Evolutionary conservation across 1,140 invertebrate genomes (phyloP), one percentile per base, ranked within the genome.

Genomic region (Lamellibrachia luymesi): DNA sequence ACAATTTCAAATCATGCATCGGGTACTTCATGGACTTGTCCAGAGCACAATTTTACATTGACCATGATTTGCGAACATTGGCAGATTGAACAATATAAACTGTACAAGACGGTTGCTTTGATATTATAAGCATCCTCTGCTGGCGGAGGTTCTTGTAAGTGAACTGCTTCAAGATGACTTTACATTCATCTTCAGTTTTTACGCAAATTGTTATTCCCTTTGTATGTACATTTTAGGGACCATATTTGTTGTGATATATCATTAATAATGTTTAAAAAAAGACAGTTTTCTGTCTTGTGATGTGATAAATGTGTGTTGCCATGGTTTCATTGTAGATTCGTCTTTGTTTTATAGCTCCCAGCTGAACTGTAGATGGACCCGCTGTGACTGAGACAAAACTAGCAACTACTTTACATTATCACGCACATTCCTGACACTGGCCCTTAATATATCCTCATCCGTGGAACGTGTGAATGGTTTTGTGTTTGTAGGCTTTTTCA

Each of bases 21-120:
- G 25, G 64, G 8, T 80, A 80, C 64, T 80, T 17, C 17, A 22
- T 80, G 64, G 4, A 80, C 64, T 80, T 80, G 64, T 80, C 64
- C 64, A 80, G 64, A 80, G 64, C 64, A 80, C 64, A 80, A 80
- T 80, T 80, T 80, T 80, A 80, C 64, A 80, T 80, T 80, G 64
- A 80, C 64, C 13, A 22, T 80, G 64, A 80, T 80, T 80, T 80
- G 7, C 17, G 13, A 80, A 80, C 64, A 22, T 80, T 80, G 64
- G 64, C 64, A 80, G 64, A 80, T 80, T 17, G 64, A 80, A 80
- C 64, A 22, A 80, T 80, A 17, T 80, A 80, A 80, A 80, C 64
- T 80, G 64, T 80, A 80, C 64, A 80, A 17, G 13, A 4, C 64
- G 13, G 13, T 80, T 80, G 64, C 64, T 80, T 80, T 80, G 64